Percentiles rank a stretch among this genome's conserved stretches.
Evolutionary conservation across 2,113 vertebrate genomes (phyloP).

Genomic region (Callipepla squamata): DNA sequence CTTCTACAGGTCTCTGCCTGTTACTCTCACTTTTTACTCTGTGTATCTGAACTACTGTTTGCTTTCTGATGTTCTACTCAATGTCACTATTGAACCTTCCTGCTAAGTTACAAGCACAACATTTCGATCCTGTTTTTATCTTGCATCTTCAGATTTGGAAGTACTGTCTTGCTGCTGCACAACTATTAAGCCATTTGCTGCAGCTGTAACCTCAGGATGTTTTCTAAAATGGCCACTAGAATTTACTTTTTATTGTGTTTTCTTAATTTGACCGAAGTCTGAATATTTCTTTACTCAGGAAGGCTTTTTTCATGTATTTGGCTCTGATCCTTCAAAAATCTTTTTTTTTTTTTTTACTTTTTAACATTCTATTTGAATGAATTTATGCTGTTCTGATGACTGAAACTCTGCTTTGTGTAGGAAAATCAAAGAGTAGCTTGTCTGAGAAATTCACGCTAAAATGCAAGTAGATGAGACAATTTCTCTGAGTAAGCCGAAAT

Average conservation of each 20-base stretch:
- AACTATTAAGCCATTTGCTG: background rate
- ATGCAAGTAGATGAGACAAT: background rate
- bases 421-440: background rate
- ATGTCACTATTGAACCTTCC: background rate
- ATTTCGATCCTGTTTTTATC: background rate
- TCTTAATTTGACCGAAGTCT: background rate
- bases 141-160: background rate
- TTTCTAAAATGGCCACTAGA: background rate
- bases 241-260: background rate
- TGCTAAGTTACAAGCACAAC: background rate
- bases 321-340: background rate
- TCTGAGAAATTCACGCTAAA: background rate
- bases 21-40: background rate
- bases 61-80: background rate
- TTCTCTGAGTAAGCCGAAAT: slow-evolving; percentile 31
- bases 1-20: background rate
- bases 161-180: background rate
- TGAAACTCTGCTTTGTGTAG: background rate
- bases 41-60: background rate
- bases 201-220: background rate
- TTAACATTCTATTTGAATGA: background rate
- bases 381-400: background rate
- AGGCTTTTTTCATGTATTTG: background rate
- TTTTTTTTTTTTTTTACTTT: accelerated
- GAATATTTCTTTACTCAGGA: background rate